phyloP scores from a whole-genome alignment of 2,113 vertebrate genomes.

The Nycticryphes semicollaris region DNA sequence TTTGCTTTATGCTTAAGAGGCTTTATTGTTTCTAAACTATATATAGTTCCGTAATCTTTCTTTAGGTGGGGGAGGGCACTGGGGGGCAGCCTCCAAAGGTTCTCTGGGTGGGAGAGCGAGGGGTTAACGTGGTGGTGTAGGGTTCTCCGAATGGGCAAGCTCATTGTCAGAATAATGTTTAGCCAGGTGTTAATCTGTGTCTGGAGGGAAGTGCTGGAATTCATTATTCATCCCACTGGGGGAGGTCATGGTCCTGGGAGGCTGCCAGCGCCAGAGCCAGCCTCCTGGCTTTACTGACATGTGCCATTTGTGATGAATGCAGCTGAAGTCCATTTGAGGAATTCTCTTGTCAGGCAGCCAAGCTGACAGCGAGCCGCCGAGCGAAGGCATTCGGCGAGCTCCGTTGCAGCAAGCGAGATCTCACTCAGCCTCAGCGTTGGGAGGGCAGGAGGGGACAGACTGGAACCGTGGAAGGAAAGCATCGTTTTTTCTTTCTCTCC shows the following conservation, averaged over 20 bases:
- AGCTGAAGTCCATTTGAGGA: conserved; percentile 83
- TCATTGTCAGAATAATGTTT: conserved; percentile 78
- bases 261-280: conserved; percentile 68
- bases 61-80: not conserved
- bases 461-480: not conserved
- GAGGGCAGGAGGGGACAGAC: conserved; percentile 47
- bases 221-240: conserved; percentile 74
- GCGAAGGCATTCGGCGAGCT: conserved; percentile 32
- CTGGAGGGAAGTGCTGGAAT: conserved; percentile 74
- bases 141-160: conserved; percentile 8
- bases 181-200: conserved; percentile 82
- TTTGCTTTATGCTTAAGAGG: conserved; percentile 52
- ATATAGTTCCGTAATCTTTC: conserved; percentile 62
- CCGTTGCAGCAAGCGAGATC: not conserved
- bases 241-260: conserved; percentile 74
- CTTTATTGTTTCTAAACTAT: conserved; percentile 65
- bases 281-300: conserved; percentile 83
- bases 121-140: conserved; percentile 52
- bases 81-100: not conserved
- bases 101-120: not conserved
- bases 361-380: conserved; percentile 43
- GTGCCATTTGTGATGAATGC: conserved; percentile 80
- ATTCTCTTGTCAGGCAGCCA: conserved; percentile 85
- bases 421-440: not conserved
- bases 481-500: not conserved